phyloP scores from a whole-genome alignment of 2,888 invertebrate genomes.

The Heliconius aoede region DNA sequence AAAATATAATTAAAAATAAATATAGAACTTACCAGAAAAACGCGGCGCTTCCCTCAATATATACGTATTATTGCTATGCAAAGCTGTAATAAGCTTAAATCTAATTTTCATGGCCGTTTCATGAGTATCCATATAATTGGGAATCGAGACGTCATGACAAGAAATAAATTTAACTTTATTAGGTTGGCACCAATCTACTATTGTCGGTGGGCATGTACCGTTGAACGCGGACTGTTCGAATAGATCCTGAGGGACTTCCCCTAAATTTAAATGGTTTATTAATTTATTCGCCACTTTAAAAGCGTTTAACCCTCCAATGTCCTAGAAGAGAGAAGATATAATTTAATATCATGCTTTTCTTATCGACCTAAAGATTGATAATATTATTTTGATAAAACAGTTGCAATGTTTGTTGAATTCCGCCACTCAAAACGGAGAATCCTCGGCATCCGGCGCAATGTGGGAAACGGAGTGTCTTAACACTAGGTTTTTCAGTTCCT shows the following conservation, averaged over 20 bases:
- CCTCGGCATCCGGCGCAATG: too few relatives aligned
- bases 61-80: slow-evolving; percentile 78
- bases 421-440: too few relatives aligned
- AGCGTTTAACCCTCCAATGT: slow-evolving; percentile 74
- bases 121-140: slow-evolving; percentile 80
- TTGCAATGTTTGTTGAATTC: too few relatives aligned
- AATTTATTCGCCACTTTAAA: slow-evolving; percentile 78
- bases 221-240: slow-evolving; percentile 79
- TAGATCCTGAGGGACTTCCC: slow-evolving; percentile 72
- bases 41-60: slow-evolving; percentile 76
- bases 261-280: slow-evolving; percentile 72
- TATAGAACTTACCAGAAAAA: slow-evolving; percentile 69
- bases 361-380: too few relatives aligned
- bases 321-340: slow-evolving; percentile 70
- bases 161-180: slow-evolving; percentile 75
- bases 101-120: slow-evolving; percentile 78
- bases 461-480: too few relatives aligned
- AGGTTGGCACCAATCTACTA: slow-evolving; percentile 80
- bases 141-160: slow-evolving; percentile 80
- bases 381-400: too few relatives aligned
- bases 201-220: slow-evolving; percentile 70
- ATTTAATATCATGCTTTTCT: too few relatives aligned
- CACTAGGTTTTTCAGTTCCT: too few relatives aligned
- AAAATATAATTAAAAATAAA: background rate
- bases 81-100: slow-evolving; percentile 73